Conservation (phyloP, 2,113 vertebrate species). For the Solea senegalensis region DNA sequence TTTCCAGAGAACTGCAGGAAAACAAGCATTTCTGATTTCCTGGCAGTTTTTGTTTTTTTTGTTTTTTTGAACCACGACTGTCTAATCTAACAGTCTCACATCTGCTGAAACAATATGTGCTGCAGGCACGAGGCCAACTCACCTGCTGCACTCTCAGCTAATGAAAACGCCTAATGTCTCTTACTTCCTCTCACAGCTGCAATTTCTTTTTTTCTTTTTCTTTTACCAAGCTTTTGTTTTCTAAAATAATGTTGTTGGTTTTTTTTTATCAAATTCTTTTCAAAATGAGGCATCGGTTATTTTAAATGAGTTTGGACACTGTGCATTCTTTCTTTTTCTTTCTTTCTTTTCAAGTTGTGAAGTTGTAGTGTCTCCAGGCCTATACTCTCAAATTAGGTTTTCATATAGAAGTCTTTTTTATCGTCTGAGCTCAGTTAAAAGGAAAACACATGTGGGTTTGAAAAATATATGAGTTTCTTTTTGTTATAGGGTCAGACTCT, state of each 20-base stretch:
- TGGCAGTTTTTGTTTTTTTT: slow-evolving; percentile 9
- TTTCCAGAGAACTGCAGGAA: slow-evolving; percentile 68
- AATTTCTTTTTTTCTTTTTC: slow-evolving; percentile 34
- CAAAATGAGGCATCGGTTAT: slow-evolving; percentile 25
- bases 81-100: slow-evolving; percentile 69
- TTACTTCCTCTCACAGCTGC: slow-evolving; percentile 20
- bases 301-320: slow-evolving; percentile 51
- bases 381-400: slow-evolving; percentile 11
- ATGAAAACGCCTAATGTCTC: slow-evolving; percentile 34
- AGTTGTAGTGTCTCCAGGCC: slow-evolving; percentile 1
- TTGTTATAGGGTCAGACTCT: slow-evolving; percentile 22
- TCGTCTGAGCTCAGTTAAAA: not conserved
- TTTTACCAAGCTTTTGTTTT: slow-evolving; percentile 16
- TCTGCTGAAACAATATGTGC: slow-evolving; percentile 58
- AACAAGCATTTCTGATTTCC: slow-evolving; percentile 68
- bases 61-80: slow-evolving; percentile 44
- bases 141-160: slow-evolving; percentile 67
- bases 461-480: slow-evolving; percentile 10
- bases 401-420: slow-evolving; percentile 11
- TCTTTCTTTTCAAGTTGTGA: slow-evolving; percentile 22
- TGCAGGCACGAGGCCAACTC: slow-evolving; percentile 62
- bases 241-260: slow-evolving; percentile 14
- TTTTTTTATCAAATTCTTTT: slow-evolving; percentile 11
- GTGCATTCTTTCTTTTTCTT: not conserved
- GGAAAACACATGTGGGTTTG: slow-evolving; percentile 5